Evolutionary conservation across 2,113 vertebrate genomes (phyloP).

Genomic region (Thermophis baileyi): DNA sequence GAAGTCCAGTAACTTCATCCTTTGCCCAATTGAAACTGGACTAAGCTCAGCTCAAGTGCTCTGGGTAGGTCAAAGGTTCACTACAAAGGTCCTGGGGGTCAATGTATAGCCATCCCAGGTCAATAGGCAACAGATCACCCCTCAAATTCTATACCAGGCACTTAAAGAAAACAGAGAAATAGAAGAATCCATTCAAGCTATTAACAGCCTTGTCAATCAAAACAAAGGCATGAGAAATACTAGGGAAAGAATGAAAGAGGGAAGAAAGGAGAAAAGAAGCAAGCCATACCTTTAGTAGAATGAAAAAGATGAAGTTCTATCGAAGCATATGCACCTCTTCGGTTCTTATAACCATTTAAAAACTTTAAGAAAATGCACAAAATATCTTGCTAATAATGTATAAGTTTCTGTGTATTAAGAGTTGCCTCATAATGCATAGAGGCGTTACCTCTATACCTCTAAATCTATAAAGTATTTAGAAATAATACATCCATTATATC

Average conservation of each 20-base stretch:
- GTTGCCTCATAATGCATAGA: not conserved
- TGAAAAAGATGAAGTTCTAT: not conserved
- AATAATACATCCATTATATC: not conserved
- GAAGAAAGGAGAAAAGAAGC: not conserved
- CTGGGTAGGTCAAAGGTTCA: constrained; percentile 53
- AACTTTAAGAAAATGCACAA: not conserved
- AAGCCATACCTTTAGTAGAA: not conserved
- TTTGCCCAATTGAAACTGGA: constrained; percentile 48
- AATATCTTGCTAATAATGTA: not conserved
- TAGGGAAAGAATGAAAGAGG: not conserved
- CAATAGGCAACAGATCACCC: constrained; percentile 60
- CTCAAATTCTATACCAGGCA: constrained; percentile 52
- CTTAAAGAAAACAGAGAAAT: constrained; percentile 58
- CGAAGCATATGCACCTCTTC: not conserved
- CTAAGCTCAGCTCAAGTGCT: constrained; percentile 40
- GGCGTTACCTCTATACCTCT: not conserved
- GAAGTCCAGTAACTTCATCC: constrained; percentile 27
- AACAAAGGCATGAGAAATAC: constrained; percentile 50
- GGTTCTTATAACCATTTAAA: not conserved
- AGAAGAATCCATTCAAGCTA: constrained; percentile 60
- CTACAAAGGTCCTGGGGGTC: constrained; percentile 49
- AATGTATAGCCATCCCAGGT: constrained; percentile 56
- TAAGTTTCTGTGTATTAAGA: not conserved
- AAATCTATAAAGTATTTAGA: not conserved
- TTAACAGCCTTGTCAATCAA: constrained; percentile 63